These are phyloP conservation scores for Sceloporus undulatus DNA, from an alignment of 2,113 vertebrate species.

Conservation along the genomic window DNA sequence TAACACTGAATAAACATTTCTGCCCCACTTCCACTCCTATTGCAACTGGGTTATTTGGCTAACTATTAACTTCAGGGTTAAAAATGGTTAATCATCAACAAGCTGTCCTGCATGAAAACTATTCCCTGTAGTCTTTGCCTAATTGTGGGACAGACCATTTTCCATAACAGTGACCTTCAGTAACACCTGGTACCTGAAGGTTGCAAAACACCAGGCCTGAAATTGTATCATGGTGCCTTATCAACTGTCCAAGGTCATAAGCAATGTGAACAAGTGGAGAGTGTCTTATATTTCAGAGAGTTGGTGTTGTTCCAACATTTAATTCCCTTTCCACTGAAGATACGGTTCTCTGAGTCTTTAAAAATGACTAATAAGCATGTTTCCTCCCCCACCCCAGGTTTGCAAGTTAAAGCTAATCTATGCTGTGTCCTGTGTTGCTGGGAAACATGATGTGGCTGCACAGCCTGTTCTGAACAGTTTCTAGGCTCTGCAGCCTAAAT, in stretches of 20 bases:
- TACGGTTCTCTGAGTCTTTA: conserved; percentile 28
- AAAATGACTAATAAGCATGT: conserved; percentile 41
- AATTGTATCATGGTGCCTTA: conserved; percentile 56
- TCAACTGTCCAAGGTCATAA: conserved; percentile 63
- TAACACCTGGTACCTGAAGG: conserved; percentile 68
- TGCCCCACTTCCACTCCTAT: conserved; percentile 59
- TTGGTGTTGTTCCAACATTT: conserved; percentile 41
- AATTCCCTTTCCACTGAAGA: conserved; percentile 38
- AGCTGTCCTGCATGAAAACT: conserved; percentile 72
- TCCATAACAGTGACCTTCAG: conserved; percentile 71
- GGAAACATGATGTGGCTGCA: conserved; percentile 40
- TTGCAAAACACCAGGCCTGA: conserved; percentile 55
- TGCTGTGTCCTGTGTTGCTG: conserved; percentile 30
- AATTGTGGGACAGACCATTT: conserved; percentile 59
- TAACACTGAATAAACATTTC: conserved; percentile 76
- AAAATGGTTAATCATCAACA: conserved; percentile 80
- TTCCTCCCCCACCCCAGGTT: background rate
- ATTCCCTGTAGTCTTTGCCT: conserved; percentile 66
- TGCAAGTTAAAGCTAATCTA: conserved; percentile 39
- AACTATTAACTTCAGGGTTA: conserved; percentile 78
- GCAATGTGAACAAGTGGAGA: conserved; percentile 33
- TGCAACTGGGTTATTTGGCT: conserved; percentile 74
- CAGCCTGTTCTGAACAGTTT: conserved; percentile 63
- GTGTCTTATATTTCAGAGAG: conserved; percentile 31
- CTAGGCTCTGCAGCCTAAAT: background rate